Conservation (phyloP, 2,888 invertebrate species). For the Drosophila gaucha region DNA sequence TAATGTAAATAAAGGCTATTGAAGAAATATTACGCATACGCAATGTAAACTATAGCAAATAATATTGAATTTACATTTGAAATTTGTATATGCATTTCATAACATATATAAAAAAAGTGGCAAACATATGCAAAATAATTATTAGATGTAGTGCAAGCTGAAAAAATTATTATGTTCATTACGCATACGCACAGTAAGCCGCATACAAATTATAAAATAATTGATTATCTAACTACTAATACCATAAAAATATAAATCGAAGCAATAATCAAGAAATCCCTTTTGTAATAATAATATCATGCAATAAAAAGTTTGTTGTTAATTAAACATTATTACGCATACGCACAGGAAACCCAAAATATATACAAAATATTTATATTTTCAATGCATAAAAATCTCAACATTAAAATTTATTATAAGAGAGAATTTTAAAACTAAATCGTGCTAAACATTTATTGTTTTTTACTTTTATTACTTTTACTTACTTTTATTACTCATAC, state of each 20-base stretch:
- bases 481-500: too few species aligned
- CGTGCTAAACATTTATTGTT: too few species aligned
- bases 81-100: neutral
- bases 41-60: neutral
- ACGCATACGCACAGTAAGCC: neutral
- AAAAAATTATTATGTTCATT: neutral
- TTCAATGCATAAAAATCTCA: neutral
- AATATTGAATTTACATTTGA: neutral
- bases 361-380: too few species aligned
- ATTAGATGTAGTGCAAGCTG: neutral
- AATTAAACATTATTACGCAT: neutral
- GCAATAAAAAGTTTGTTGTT: neutral
- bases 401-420: neutral
- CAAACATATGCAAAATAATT: neutral
- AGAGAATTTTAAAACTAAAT: neutral
- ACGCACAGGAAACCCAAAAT: neutral
- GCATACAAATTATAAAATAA: too few species aligned
- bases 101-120: neutral
- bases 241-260: too few species aligned
- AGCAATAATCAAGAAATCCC: too few species aligned
- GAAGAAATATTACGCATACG: constrained; percentile 1
- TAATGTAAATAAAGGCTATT: neutral
- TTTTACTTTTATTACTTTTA: too few species aligned
- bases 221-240: too few species aligned
- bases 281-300: neutral